Conservation (phyloP, 2,888 invertebrate genomes). For the Argynnis bischoffii region DNA sequence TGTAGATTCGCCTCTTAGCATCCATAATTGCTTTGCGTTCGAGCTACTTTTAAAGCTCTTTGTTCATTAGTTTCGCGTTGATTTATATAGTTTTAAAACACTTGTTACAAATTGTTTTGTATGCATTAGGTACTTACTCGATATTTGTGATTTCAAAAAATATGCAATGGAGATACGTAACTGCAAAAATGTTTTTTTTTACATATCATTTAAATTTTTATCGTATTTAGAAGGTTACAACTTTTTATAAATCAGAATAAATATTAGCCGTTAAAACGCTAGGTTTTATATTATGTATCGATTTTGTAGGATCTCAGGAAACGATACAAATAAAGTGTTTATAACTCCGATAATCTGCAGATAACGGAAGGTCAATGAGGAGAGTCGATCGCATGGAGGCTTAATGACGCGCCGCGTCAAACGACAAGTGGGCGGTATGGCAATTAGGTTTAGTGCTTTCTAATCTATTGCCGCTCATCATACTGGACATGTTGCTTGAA, state of each 20-base stretch:
- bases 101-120: constrained; percentile 39
- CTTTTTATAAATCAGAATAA: neutral
- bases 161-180: neutral
- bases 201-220: no score
- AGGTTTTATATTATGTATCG: neutral
- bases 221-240: no score
- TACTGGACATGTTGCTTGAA: no score
- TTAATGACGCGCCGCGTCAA: constrained; percentile 49
- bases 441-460: constrained; percentile 8
- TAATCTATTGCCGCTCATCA: constrained; percentile 16
- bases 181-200: no score
- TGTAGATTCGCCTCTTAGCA: constrained; percentile 79
- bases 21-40: constrained; percentile 78
- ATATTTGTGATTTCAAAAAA: constrained; percentile 3
- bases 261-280: no score
- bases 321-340: constrained; percentile 39
- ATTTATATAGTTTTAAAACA: constrained; percentile 42
- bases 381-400: constrained; percentile 70
- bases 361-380: constrained; percentile 80
- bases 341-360: constrained; percentile 65
- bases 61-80: constrained; percentile 54
- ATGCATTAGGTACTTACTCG: constrained; percentile 15
- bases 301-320: constrained; percentile 31
- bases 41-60: constrained; percentile 68
- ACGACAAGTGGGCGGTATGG: constrained; percentile 20